A percentile compares a stretch with the other conserved stretches of the same genome.
Evolutionary conservation across 2,888 invertebrate species (phyloP).

Genomic region (Catocala sponsa): DNA sequence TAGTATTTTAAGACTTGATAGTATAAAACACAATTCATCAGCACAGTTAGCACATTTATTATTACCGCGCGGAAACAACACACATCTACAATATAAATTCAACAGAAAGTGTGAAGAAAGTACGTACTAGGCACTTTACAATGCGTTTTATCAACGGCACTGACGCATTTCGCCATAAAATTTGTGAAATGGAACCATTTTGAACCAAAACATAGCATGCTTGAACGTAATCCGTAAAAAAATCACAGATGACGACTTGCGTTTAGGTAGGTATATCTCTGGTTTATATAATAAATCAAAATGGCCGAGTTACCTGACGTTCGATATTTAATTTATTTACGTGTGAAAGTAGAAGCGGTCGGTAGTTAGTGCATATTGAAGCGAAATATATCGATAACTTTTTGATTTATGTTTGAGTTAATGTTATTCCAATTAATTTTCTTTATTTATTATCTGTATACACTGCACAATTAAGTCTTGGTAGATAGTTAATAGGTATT

Average conservation of each 20-base stretch:
- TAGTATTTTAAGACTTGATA: no score
- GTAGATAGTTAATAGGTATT: no score
- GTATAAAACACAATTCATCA: no score
- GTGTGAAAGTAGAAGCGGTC: neutral
- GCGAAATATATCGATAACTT: no score
- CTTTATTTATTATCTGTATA: no score
- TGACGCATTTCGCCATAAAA: slow-evolving; percentile 12
- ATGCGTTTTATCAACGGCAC: slow-evolving; percentile 11
- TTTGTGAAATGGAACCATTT: slow-evolving; percentile 13
- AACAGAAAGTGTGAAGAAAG: slow-evolving; percentile 18
- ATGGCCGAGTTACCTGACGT: neutral
- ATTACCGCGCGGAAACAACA: neutral
- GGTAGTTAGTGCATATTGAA: no score
- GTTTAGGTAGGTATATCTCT: no score
- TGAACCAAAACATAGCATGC: slow-evolving; percentile 18
- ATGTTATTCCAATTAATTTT: no score
- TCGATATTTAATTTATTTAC: neutral
- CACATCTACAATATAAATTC: neutral
- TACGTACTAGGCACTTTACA: slow-evolving; percentile 7
- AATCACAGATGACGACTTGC: neutral
- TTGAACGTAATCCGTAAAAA: slow-evolving; percentile 8
- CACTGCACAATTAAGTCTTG: no score
- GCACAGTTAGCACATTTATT: no score
- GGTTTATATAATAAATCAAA: neutral
- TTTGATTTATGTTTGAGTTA: no score